Base-by-base conservation (phyloP, 30 jellyfish, hydroid and myxozoan genomes). In the Aurelia aurita complex sp. Pacific region DNA sequence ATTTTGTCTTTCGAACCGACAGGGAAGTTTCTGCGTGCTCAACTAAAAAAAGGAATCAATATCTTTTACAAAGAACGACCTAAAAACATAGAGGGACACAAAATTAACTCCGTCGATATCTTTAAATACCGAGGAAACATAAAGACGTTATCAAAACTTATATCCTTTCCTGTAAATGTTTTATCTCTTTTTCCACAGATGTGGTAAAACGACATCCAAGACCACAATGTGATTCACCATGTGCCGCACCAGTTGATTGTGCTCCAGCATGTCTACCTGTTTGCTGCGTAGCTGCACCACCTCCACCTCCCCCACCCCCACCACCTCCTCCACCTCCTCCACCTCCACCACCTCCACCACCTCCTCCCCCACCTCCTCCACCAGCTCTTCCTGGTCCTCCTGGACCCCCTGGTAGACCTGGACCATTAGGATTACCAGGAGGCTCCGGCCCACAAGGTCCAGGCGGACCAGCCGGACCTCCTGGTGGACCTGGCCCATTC, bases 271-370 rank as follows among this genome's bases (percentile, higher is more conserved):
- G 99, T 71, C 81, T 79, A 73, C 97, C 96, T 63, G 90, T 89
- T 59, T 94, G 99, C 74, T 94, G 99, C 81, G 86, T 80, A 4
- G 88, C 98, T 0, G 92, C 98, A 54, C 91, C 96, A 65, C 98
- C 96, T 10, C 94, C 98, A 66, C 97, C 98, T 17, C 98, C 98
- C 51, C 98, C 96, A 13, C 96, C 60, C 95, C 98, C 96, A 4
- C 96, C 92, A 6, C 98, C 96, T 53, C 96, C 98, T 42, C 96
- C 96, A 12, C 98, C 91, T 10, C 98, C 98, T 2, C 96, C 92
- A 12, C 96, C 98, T 0, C 98, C 88, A 2, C 89, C 89, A 2
- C 96, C 88, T n/a, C 96, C 96, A 23, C 89, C 89, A 12, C 90
- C 96, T 7, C 85, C 96, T n/a, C 85, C 89, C 36, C 96, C 96